Conservation (phyloP, 2,888 invertebrate species). For the Lasioglossum vierecki region DNA sequence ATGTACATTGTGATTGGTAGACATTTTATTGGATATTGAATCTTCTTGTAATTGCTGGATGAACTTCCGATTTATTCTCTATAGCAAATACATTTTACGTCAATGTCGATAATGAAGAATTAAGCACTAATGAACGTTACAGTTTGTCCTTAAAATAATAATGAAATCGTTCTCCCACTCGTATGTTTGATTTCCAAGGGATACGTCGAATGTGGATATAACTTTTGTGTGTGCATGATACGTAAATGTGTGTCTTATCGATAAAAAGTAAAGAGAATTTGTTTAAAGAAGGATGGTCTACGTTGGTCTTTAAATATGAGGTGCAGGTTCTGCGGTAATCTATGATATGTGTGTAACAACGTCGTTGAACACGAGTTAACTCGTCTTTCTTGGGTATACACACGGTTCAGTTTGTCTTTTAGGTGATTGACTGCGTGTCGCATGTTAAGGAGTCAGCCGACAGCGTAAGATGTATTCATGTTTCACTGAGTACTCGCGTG, state of each 20-base stretch:
- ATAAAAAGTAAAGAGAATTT: background rate
- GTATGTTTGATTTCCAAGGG: background rate
- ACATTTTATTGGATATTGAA: background rate
- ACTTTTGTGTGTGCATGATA: background rate
- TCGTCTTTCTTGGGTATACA: background rate
- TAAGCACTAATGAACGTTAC: background rate
- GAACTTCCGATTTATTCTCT: background rate
- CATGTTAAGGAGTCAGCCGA: constrained; percentile 53
- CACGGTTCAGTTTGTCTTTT: constrained; percentile 53
- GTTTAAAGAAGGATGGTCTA: background rate
- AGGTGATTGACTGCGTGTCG: constrained; percentile 45
- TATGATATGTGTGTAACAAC: background rate
- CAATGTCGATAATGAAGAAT: background rate
- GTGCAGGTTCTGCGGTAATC: background rate
- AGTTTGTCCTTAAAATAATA: background rate
- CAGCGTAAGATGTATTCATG: constrained; percentile 49
- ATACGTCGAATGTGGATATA: background rate
- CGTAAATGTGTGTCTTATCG: background rate
- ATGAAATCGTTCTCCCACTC: background rate
- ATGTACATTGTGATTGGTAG: background rate
- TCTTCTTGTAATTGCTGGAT: background rate
- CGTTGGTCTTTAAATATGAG: background rate
- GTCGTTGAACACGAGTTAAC: background rate
- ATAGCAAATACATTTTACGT: background rate
- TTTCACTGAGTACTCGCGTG: constrained; percentile 39